Conservation (phyloP, 2,888 invertebrate species). For the Leucania comma region DNA sequence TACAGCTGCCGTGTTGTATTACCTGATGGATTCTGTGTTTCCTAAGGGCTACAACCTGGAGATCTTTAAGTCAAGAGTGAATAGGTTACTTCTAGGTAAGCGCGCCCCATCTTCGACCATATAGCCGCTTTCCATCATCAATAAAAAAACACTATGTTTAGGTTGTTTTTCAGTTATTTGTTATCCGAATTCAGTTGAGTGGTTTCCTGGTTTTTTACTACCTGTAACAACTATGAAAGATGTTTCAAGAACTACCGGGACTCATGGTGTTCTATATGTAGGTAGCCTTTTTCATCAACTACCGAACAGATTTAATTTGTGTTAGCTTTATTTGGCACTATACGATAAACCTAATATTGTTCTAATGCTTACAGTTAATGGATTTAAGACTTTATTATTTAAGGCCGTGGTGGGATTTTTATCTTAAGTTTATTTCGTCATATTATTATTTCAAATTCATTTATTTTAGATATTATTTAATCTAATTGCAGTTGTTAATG, state of each 20-base stretch:
- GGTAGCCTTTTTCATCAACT: neutral
- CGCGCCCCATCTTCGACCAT: too few species aligned
- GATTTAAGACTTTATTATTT: neutral
- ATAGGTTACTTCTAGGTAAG: too few species aligned
- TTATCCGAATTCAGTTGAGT: neutral
- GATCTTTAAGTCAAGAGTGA: too few species aligned
- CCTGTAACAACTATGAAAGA: neutral
- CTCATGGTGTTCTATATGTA: neutral
- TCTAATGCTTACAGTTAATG: neutral
- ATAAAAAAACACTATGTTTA: too few species aligned
- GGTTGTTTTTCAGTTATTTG: too few species aligned
- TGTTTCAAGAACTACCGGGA: neutral
- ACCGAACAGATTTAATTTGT: too few species aligned
- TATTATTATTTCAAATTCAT: neutral
- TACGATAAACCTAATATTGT: too few species aligned
- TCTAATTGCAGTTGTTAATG: neutral
- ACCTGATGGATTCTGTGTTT: too few species aligned
- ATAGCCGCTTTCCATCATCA: too few species aligned
- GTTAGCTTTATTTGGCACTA: neutral
- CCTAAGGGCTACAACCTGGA: too few species aligned
- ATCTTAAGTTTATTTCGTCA: neutral
- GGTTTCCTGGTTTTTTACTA: rapidly evolving
- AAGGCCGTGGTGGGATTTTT: neutral
- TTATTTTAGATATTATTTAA: neutral
- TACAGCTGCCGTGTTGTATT: too few species aligned